A percentile compares a stretch with the other conserved stretches of the same genome.
Evolutionary conservation across 2,113 vertebrate species (phyloP).

Genomic region (Pseudorasbora parva): DNA sequence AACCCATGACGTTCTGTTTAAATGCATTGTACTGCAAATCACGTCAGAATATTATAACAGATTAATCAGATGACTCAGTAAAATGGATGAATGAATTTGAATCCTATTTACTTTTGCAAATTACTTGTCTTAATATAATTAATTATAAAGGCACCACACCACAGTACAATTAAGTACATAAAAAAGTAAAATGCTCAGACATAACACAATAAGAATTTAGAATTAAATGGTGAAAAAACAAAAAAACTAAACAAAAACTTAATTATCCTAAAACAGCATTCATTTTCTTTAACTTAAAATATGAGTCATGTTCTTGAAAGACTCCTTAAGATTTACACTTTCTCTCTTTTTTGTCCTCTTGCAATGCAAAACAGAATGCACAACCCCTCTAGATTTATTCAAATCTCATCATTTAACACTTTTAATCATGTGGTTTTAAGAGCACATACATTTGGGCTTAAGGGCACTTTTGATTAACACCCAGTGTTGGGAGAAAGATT

Average conservation of each 20-base stretch:
- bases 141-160: no score
- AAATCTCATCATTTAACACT: constrained; percentile 46
- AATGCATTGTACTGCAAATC: no score
- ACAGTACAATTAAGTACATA: no score
- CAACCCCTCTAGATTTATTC: not conserved
- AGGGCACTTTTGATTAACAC: constrained; percentile 73
- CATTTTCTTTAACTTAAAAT: not conserved
- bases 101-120: no score
- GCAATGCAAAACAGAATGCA: not conserved
- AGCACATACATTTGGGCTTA: constrained; percentile 63
- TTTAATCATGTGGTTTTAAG: constrained; percentile 16
- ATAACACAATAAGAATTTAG: not conserved
- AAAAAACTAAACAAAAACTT: not conserved
- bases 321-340: not conserved
- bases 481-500: constrained; percentile 60
- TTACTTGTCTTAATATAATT: no score
- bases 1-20: not conserved
- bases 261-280: not conserved
- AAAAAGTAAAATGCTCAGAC: not conserved
- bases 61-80: no score
- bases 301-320: not conserved
- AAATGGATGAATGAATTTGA: no score
- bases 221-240: not conserved
- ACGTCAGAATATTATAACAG: no score
- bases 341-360: not conserved